Evolutionary conservation across 2,888 invertebrate genomes (phyloP), one percentile per base, ranked within the genome.

Genomic region (Andrena minutula): DNA sequence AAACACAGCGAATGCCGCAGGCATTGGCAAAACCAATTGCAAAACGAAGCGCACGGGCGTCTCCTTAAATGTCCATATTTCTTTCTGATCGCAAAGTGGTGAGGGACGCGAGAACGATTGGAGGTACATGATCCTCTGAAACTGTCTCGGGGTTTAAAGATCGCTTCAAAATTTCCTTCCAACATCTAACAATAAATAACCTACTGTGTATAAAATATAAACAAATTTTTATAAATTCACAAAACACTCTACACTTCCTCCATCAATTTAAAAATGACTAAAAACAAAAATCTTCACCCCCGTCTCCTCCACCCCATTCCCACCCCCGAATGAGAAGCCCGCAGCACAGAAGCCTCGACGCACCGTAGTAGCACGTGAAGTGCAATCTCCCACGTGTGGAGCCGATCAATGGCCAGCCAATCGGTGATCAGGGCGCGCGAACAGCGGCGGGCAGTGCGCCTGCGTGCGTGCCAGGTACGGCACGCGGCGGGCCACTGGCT

Each of bases 401-500:
- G 10, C 49, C 72, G 28, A 65, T 77, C 77, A 69, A 79, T 63
- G 66, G 28, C 30, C 26, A 20, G 8, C 81, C 76, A 81, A 83
- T 73, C n/a, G n/a, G 30, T 7, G n/a, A 1, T 28, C 20, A 8
- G 47, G 60, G 30, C 51, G 65, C 75, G 26, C 20, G 20, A 51
- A 47, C 51, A 23, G 20, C n/a, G 26, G 16, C 58, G 12, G 12
- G 23, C 3, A 28, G 16, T 16, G 56, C 82, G 80, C 82, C 51
- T 80, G 81, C 82, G 77, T 41, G 41, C 3, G 28, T 53, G 7
- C 35, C 72, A 64, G 66, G 74, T 64, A 60, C 32, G 83, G 68
- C 84, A 80, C 80, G 83, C 76, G 80, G 73, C 79, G 65, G 30
- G 75, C 76, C 58, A n/a, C 64, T 16, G 73, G 7, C 64, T 83